Evolutionary conservation across 2,888 invertebrate species (phyloP).

Genomic region (Ariolimax columbianus): DNA sequence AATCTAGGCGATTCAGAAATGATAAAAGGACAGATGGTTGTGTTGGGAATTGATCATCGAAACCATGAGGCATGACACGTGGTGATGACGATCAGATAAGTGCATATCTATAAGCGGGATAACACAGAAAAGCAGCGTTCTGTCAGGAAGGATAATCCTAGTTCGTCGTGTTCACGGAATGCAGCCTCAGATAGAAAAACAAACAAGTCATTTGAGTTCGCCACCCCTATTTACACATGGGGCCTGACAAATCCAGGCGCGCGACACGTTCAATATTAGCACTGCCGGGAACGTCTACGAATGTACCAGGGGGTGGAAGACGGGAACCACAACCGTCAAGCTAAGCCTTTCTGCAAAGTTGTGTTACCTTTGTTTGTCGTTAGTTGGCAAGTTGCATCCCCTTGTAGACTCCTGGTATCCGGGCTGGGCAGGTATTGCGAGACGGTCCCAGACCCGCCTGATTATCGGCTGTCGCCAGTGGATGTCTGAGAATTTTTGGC

Average conservation of each 20-base stretch:
- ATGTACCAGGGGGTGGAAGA: constrained; percentile 11
- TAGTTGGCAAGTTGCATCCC: constrained; percentile 30
- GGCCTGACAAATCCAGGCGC: neutral
- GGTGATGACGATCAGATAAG: too few species aligned
- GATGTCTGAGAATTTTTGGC: constrained; percentile 29
- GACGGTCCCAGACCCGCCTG: neutral
- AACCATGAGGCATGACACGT: too few species aligned
- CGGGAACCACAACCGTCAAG: neutral
- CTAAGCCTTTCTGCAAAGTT: constrained; percentile 30
- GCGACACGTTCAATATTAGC: constrained; percentile 11
- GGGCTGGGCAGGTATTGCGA: constrained; percentile 35
- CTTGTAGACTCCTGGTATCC: constrained; percentile 24
- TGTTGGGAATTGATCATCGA: too few species aligned
- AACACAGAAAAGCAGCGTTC: neutral
- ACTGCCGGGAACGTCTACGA: neutral
- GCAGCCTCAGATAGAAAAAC: too few species aligned
- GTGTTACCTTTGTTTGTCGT: constrained; percentile 21
- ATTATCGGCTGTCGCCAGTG: constrained; percentile 44
- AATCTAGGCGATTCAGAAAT: too few species aligned
- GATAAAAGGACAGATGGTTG: too few species aligned
- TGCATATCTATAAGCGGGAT: neutral
- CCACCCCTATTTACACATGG: constrained; percentile 23
- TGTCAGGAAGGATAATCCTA: neutral
- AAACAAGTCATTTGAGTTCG: constrained; percentile 12
- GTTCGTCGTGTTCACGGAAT: neutral